A percentile compares a stretch with the other conserved stretches of the same genome.
Evolutionary conservation across 2,888 invertebrate genomes (phyloP).

Genomic region (Lochmaea capreae): DNA sequence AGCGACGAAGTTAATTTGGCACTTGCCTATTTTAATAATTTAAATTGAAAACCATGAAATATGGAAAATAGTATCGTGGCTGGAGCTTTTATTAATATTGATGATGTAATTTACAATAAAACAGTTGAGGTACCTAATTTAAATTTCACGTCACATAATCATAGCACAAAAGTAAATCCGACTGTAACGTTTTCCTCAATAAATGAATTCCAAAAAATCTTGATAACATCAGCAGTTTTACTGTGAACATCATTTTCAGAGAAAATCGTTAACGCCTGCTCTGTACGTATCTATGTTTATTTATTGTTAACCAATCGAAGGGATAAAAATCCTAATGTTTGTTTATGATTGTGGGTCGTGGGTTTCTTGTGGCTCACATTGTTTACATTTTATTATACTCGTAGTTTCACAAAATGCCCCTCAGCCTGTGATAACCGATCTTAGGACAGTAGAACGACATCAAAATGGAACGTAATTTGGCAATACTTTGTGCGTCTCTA

Average conservation of each 20-base stretch:
- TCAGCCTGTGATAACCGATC: conserved; percentile 36
- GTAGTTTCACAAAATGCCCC: conserved; percentile 38
- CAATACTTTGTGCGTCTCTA: neutral
- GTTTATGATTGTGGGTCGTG: conserved; percentile 38
- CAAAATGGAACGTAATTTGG: conserved; percentile 8
- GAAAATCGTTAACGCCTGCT: conserved; percentile 1
- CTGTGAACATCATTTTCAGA: neutral
- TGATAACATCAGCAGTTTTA: neutral
- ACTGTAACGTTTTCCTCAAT: too few relatives aligned
- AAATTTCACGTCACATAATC: too few relatives aligned
- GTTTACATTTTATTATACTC: conserved; percentile 43
- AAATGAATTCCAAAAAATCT: neutral
- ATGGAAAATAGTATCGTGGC: too few relatives aligned
- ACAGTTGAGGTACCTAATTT: too few relatives aligned
- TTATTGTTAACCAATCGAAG: conserved; percentile 38
- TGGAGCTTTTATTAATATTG: too few relatives aligned
- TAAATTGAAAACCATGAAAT: too few relatives aligned
- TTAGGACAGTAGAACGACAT: conserved; percentile 17
- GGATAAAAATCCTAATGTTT: conserved; percentile 41
- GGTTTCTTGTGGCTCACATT: conserved; percentile 39
- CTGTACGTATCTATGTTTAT: conserved; percentile 33
- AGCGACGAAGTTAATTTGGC: too few relatives aligned
- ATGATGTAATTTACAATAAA: too few relatives aligned
- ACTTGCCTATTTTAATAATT: too few relatives aligned
- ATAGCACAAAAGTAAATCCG: too few relatives aligned